Evolutionary conservation across 2,113 vertebrate species (phyloP).

Genomic region (Rhinichthys klamathensis): DNA sequence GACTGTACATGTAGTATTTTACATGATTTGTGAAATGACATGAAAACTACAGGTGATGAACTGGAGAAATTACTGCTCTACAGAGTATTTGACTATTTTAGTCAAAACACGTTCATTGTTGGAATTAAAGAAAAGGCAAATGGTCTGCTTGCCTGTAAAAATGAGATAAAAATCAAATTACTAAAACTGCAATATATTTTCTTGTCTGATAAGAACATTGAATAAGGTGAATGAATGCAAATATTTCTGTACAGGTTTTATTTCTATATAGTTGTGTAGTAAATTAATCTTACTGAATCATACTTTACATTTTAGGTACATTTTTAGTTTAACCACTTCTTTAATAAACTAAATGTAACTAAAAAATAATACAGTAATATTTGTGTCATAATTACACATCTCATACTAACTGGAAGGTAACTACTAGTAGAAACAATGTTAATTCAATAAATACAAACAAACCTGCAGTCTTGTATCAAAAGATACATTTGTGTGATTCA

Average conservation of each 20-base stretch:
- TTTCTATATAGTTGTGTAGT: background rate
- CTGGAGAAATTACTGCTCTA: background rate
- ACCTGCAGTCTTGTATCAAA: slow-evolving; percentile 61
- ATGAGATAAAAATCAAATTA: background rate
- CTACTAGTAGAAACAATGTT: background rate
- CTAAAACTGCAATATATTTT: background rate
- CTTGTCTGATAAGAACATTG: background rate
- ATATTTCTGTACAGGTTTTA: background rate
- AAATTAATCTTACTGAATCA: background rate
- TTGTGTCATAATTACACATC: background rate
- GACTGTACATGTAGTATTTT: background rate
- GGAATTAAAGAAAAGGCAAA: background rate
- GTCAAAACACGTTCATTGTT: background rate
- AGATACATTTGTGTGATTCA: slow-evolving; percentile 59
- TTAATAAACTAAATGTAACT: background rate
- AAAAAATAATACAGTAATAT: background rate
- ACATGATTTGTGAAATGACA: background rate
- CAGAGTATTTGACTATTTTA: background rate
- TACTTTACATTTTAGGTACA: background rate
- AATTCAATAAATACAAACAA: slow-evolving; percentile 62
- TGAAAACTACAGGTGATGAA: background rate
- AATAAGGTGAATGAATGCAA: background rate
- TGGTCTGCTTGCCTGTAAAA: background rate
- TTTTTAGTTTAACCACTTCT: background rate
- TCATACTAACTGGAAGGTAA: background rate